These are phyloP conservation scores for Anoplius nigerrimus DNA, from an alignment of 2,888 invertebrate genomes.

Conservation along the genomic window DNA sequence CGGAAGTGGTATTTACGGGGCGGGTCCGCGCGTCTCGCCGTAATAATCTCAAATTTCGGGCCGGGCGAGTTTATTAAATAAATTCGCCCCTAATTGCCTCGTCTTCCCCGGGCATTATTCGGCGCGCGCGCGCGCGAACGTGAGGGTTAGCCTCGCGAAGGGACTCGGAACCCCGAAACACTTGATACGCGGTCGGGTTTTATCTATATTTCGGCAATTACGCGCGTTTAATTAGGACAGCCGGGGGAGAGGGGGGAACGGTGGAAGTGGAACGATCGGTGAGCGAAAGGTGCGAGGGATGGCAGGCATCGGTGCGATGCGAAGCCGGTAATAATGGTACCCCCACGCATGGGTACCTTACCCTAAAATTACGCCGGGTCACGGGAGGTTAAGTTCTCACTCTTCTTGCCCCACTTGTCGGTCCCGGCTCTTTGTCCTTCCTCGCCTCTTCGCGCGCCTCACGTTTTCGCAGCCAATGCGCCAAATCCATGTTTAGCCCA, in stretches of 20 bases:
- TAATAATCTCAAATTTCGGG: slow-evolving; percentile 41
- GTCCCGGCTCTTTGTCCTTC: slow-evolving; percentile 13
- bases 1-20: slow-evolving; percentile 31
- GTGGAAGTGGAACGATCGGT: not conserved
- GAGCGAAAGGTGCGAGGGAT: slow-evolving; percentile 12
- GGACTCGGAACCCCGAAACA: too few relatives aligned
- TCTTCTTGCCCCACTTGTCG: slow-evolving; percentile 20
- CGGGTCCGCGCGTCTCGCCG: slow-evolving; percentile 17
- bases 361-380: slow-evolving; percentile 32
- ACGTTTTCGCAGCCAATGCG: not conserved
- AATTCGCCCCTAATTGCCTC: slow-evolving; percentile 37
- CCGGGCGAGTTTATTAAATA: slow-evolving; percentile 33
- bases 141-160: too few relatives aligned
- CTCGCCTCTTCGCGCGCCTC: slow-evolving; percentile 12
- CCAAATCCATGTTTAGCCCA: too few relatives aligned
- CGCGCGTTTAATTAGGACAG: not conserved
- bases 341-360: slow-evolving; percentile 20
- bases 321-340: slow-evolving; percentile 30
- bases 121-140: slow-evolving; percentile 23
- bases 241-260: not conserved
- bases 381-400: slow-evolving; percentile 29
- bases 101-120: slow-evolving; percentile 34
- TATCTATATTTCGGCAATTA: too few relatives aligned
- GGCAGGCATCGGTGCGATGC: slow-evolving; percentile 4
- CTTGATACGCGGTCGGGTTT: too few relatives aligned